Evolutionary conservation across 2,888 invertebrate species (phyloP).

Genomic region (Mythimna lalbum): DNA sequence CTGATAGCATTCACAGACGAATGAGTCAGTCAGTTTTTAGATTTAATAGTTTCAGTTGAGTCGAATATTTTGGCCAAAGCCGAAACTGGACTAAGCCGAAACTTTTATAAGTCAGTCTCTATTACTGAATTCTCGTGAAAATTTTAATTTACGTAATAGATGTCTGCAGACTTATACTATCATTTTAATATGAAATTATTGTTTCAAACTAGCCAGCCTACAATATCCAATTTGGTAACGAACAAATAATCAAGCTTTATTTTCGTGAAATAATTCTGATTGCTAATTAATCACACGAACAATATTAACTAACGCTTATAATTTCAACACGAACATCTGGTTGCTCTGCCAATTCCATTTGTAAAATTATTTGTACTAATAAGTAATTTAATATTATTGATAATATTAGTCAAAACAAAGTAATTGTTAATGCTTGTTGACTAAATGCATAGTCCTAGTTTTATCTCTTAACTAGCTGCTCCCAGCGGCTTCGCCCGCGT

Average conservation of each 20-base stretch:
- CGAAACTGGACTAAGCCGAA: too few relatives aligned
- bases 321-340: constrained; percentile 17
- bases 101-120: too few relatives aligned
- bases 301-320: constrained; percentile 27
- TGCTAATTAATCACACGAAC: constrained; percentile 32
- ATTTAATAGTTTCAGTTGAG: too few relatives aligned
- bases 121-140: neutral
- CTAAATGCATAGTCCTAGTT: too few relatives aligned
- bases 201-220: constrained; percentile 7
- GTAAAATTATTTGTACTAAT: constrained; percentile 26
- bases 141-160: neutral
- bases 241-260: constrained; percentile 11
- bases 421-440: neutral
- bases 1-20: too few relatives aligned
- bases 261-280: neutral
- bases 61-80: too few relatives aligned
- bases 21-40: too few relatives aligned
- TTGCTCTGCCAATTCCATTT: constrained; percentile 21
- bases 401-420: neutral
- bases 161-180: neutral
- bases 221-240: constrained; percentile 4
- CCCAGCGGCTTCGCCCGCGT: too few relatives aligned
- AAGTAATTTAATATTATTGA: neutral
- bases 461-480: too few relatives aligned
- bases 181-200: neutral